A percentile compares a stretch with the other conserved stretches of the same genome.
phyloP scores from a whole-genome alignment of 2,113 vertebrate genomes.

The Cheilinus undulatus region DNA sequence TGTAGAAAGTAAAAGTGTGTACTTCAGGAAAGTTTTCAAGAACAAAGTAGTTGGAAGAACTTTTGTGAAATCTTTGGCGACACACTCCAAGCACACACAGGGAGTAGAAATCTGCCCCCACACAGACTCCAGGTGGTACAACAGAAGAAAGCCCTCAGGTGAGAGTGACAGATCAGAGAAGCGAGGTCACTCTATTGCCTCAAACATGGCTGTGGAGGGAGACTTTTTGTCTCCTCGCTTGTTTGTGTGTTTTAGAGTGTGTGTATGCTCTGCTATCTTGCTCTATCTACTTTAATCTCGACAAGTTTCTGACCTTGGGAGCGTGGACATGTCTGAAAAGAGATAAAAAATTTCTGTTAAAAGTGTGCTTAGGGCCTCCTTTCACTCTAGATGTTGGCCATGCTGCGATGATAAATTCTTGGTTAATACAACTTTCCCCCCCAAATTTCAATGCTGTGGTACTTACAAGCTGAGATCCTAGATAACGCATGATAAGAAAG shows the following conservation, averaged over 20 bases:
- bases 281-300: slow-evolving; percentile 5
- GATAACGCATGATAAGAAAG: background rate
- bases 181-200: slow-evolving; percentile 47
- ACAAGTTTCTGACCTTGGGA: slow-evolving; percentile 42
- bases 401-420: slow-evolving; percentile 9
- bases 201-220: slow-evolving; percentile 43
- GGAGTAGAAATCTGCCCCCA: slow-evolving; percentile 18
- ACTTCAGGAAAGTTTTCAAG: slow-evolving; percentile 51
- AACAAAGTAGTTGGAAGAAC: slow-evolving; percentile 19
- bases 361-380: background rate
- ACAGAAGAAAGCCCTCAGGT: slow-evolving; percentile 68
- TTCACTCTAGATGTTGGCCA: background rate
- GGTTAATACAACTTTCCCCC: background rate
- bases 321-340: slow-evolving; percentile 10
- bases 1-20: slow-evolving; percentile 9
- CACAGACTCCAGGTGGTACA: slow-evolving; percentile 61
- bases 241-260: slow-evolving; percentile 36
- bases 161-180: slow-evolving; percentile 62
- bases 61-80: slow-evolving; percentile 36
- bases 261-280: background rate
- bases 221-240: slow-evolving; percentile 29
- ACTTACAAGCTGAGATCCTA: background rate
- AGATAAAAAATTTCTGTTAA: slow-evolving; percentile 4
- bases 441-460: background rate
- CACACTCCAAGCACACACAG: slow-evolving; percentile 3